Percentiles rank a stretch among this genome's conserved stretches.
These are phyloP conservation scores for Athalia cordata DNA, from an alignment of 2,888 invertebrate species.

Conservation along the genomic window DNA sequence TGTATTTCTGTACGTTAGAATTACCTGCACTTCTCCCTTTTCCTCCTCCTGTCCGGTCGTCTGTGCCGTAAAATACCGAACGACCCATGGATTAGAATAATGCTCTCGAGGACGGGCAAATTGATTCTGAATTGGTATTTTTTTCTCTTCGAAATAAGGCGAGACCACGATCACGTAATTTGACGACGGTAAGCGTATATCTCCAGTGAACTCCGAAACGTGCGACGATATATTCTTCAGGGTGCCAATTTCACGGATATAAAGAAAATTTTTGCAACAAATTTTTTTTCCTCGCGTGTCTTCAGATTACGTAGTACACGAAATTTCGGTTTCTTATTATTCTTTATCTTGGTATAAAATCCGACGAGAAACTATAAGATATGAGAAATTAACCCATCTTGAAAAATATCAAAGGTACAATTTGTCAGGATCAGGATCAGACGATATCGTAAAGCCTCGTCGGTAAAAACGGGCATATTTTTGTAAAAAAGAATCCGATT, in stretches of 20 bases:
- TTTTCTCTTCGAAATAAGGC: slow-evolving; percentile 19
- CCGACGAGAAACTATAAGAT: too few relatives aligned
- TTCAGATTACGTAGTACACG: neutral
- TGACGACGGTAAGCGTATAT: neutral
- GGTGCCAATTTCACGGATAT: slow-evolving; percentile 37
- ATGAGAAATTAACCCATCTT: too few relatives aligned
- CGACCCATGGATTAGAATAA: slow-evolving; percentile 49
- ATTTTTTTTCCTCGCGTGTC: neutral
- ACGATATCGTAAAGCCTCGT: neutral
- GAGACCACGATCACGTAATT: slow-evolving; percentile 12
- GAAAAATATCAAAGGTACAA: neutral
- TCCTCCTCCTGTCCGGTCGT: slow-evolving; percentile 42
- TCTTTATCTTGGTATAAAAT: too few relatives aligned
- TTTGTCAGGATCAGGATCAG: neutral
- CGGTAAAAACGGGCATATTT: neutral
- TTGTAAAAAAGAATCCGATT: neutral
- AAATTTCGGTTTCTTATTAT: neutral
- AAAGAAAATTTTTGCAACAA: slow-evolving; percentile 16
- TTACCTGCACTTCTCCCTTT: too few relatives aligned
- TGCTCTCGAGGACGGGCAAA: slow-evolving; percentile 47
- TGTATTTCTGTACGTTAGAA: too few relatives aligned
- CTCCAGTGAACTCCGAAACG: neutral
- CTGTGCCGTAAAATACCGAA: slow-evolving; percentile 47
- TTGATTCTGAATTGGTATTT: slow-evolving; percentile 52
- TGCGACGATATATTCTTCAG: slow-evolving; percentile 2